A percentile compares a stretch with the other conserved stretches of the same genome.
These are phyloP conservation scores for Lophius americanus DNA, from an alignment of 2,797 vertebrate genomes.

Conservation along the genomic window DNA sequence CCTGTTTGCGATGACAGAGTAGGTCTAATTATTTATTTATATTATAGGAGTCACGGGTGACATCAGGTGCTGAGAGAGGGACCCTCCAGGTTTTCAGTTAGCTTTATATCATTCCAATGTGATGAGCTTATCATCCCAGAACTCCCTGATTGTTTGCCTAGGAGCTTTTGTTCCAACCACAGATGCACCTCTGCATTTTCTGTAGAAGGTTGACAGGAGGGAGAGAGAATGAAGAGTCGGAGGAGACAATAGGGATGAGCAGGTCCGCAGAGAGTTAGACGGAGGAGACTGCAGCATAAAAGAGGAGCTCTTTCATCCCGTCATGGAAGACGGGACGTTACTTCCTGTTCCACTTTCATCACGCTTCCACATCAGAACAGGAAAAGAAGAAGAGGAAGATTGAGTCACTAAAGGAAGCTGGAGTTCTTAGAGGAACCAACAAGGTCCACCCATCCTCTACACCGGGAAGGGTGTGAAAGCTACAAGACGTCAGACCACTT, in stretches of 20 bases:
- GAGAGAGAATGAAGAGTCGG: conserved; percentile 1
- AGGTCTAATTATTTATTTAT: too few relatives aligned
- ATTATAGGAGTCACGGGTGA: too few relatives aligned
- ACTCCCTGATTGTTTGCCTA: too few relatives aligned
- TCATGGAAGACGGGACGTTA: neutral
- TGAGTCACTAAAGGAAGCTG: neutral
- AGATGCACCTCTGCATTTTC: too few relatives aligned
- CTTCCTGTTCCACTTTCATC: conserved; percentile 24
- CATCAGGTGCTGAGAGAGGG: neutral
- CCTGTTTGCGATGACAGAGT: too few relatives aligned
- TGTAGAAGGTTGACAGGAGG: conserved; percentile 26
- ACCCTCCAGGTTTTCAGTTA: neutral
- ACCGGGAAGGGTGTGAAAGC: too few relatives aligned
- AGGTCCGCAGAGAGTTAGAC: conserved; percentile 27
- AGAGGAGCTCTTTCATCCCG: conserved; percentile 46
- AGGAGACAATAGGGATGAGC: neutral
- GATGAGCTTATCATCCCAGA: too few relatives aligned
- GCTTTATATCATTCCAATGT: too few relatives aligned
- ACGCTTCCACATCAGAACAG: conserved; percentile 17
- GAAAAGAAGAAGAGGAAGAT: conserved; percentile 18
- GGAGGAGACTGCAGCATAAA: neutral
- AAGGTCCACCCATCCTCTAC: too few relatives aligned
- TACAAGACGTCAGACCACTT: too few relatives aligned
- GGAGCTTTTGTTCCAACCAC: too few relatives aligned
- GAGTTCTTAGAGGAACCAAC: too few relatives aligned